Evolutionary conservation across 30 jellyfish, hydroid and myxozoan species (phyloP), one percentile per base, ranked within the genome.

Genomic region (Aurelia sp.): DNA sequence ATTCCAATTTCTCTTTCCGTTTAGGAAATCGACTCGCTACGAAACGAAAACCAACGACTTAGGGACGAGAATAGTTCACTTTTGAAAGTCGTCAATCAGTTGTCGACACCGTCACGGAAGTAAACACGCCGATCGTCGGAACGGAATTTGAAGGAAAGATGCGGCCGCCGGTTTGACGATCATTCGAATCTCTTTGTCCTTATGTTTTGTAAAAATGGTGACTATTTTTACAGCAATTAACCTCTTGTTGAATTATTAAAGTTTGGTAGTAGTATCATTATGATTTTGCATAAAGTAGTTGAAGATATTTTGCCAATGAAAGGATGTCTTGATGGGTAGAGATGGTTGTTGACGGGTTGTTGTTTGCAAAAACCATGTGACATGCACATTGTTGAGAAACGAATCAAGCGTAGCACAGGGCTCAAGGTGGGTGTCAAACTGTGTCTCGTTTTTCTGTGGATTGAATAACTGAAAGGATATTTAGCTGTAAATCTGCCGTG

Each of bases 21-120:
- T 20, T 80, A 93, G 98, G 98, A 93, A 88, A 93, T 93, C 93
- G 98, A 93, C 48, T 40, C 96, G 19, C 85, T 93, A 70, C 92
- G 93, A 76, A 87, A 82, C 66, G 98, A 93, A n/a, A 87, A 87
- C 84, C 94, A 88, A 73, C 98, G 98, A 55, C 88, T 87, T 27
- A 85, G 78, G 38, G 98, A 93, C 67, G 98, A 93, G 71, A 93
- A 93, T 67, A 88, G 97, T 80, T 91, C 98, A 19, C 86, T 93
- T 24, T 85, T 93, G 35, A 89, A 91, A 73, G 97, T 93, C 22
- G 97, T 93, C 19, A 93, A 88, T 62, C 91, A 81, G 18, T 62
- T 93, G 71, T 87, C 98, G 62, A 52, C 88, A 4, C 47, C 93
- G 5, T 88, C 89, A 38, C 85, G 94, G 55, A 91, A 91, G 72